These are phyloP conservation scores for Nasonia giraulti DNA, from an alignment of 1,140 invertebrate species.

Conservation along the genomic window DNA sequence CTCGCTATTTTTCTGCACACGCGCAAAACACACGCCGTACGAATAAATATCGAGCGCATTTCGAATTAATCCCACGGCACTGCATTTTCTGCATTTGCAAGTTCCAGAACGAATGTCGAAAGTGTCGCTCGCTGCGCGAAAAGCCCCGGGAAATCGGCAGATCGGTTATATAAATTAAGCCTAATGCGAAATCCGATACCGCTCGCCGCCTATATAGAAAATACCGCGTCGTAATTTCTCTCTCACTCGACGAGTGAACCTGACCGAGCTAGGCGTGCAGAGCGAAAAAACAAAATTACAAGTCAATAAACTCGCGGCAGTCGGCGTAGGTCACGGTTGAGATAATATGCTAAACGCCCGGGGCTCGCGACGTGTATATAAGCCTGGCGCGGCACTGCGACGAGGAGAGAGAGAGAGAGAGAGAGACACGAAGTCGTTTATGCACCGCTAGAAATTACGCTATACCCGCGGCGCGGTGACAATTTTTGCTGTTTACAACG, in stretches of 20 bases:
- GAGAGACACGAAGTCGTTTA: too few species aligned
- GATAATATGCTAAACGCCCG: conserved; percentile 23
- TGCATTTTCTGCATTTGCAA: too few species aligned
- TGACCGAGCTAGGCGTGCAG: conserved; percentile 16
- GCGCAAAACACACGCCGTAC: not conserved
- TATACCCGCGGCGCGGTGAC: too few species aligned
- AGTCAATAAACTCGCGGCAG: conserved; percentile 33
- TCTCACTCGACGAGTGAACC: not conserved
- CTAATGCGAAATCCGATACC: not conserved
- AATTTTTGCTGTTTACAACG: not conserved
- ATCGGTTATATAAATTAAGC: not conserved
- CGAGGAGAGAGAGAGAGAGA: not conserved
- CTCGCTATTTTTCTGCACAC: not conserved
- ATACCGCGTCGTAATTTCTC: too few species aligned
- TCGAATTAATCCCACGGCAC: too few species aligned
- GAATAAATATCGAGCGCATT: not conserved
- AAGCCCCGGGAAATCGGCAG: too few species aligned
- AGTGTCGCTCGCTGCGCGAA: too few species aligned
- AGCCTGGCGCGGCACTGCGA: too few species aligned
- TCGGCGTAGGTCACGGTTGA: conserved; percentile 38
- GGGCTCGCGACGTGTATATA: not conserved
- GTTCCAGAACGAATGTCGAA: too few species aligned
- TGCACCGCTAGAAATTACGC: too few species aligned
- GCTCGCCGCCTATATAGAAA: too few species aligned
- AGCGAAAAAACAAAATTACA: conserved; percentile 2